These are phyloP conservation scores for Sebastes wilsoni DNA, from an alignment of 2,797 vertebrate genomes.

Conservation along the genomic window DNA sequence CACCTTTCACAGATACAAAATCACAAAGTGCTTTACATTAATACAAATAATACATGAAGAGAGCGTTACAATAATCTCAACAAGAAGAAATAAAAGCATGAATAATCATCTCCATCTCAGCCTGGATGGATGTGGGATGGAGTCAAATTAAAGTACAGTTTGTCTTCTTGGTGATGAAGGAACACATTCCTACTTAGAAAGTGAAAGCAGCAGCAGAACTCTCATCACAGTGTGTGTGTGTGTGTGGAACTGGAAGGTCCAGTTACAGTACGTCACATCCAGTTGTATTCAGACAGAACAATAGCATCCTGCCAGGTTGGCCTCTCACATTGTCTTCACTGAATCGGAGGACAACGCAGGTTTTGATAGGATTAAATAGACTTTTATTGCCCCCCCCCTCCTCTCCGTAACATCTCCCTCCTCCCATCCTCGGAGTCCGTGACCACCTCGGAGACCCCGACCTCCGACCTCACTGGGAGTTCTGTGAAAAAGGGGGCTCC, in stretches of 20 bases:
- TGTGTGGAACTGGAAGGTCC: background rate
- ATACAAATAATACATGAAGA: too few relatives aligned
- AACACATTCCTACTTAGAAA: too few relatives aligned
- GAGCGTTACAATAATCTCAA: too few relatives aligned
- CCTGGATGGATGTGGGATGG: background rate
- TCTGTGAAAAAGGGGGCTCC: conserved; percentile 33
- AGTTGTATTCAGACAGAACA: background rate
- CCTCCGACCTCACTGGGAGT: conserved; percentile 48
- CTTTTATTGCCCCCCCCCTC: background rate
- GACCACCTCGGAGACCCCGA: conserved; percentile 61
- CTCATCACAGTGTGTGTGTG: too few relatives aligned
- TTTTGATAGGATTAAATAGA: conserved; percentile 23
- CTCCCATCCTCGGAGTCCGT: conserved; percentile 33
- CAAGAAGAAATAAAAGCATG: too few relatives aligned
- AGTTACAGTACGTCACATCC: background rate
- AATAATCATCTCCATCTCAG: too few relatives aligned
- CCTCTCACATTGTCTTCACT: background rate
- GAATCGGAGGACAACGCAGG: background rate
- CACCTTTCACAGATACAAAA: too few relatives aligned
- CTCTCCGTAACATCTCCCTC: background rate
- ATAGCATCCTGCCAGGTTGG: background rate
- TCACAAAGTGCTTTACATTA: too few relatives aligned
- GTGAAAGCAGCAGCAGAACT: too few relatives aligned
- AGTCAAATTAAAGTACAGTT: background rate
- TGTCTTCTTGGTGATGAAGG: too few relatives aligned